These are phyloP conservation scores for Cyrtonyx montezumae DNA, from an alignment of 2,113 vertebrate genomes.

Conservation along the genomic window DNA sequence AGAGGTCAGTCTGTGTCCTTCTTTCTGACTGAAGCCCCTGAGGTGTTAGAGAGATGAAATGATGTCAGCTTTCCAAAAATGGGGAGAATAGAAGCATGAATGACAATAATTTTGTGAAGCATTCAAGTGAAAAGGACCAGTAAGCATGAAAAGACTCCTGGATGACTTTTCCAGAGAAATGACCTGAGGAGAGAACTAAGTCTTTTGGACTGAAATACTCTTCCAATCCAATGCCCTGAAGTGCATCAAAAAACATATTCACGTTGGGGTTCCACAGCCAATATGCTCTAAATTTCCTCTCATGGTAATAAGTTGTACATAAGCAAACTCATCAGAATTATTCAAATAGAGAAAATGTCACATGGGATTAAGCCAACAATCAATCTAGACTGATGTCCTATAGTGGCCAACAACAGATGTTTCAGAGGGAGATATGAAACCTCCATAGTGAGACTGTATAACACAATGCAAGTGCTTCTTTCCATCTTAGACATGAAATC, in stretches of 20 bases:
- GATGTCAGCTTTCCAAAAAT: background rate
- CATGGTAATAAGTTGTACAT: background rate
- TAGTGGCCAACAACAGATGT: constrained; percentile 52
- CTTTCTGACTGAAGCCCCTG: background rate
- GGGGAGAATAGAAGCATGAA: background rate
- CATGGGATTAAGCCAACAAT: constrained; percentile 50
- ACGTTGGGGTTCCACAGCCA: constrained; percentile 12
- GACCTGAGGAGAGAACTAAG: background rate
- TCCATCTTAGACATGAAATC: background rate
- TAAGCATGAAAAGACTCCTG: background rate
- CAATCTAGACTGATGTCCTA: constrained; percentile 12
- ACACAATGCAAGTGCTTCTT: background rate
- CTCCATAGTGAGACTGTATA: background rate
- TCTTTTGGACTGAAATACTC: background rate
- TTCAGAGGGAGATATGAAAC: constrained; percentile 15
- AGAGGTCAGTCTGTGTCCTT: background rate
- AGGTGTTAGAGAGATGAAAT: background rate
- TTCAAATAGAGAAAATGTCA: constrained; percentile 2
- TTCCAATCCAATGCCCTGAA: background rate
- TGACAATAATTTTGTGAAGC: background rate
- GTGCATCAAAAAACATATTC: constrained; percentile 11
- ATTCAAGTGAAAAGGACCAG: background rate
- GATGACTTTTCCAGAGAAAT: background rate
- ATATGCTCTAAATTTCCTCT: constrained; percentile 41
- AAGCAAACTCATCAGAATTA: background rate